Base-by-base conservation (phyloP, 23 tunicate genomes). In the Botrylloides violaceus region DNA sequence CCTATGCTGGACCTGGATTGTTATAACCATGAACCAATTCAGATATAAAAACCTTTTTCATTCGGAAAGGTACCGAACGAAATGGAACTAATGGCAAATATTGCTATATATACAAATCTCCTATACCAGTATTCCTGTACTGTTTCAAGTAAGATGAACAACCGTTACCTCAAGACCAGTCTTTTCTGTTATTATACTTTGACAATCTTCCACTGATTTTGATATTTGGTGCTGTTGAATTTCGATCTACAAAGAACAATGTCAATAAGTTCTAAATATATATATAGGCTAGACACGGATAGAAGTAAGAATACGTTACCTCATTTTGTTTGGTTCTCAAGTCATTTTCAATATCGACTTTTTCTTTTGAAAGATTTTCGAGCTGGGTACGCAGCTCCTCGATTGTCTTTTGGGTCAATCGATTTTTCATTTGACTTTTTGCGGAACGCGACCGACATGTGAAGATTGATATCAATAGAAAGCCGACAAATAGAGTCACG, bases 301-400 rank as follows among this genome's bases (percentile, higher is more conserved):
- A n/a, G n/a, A n/a, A n/a, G n/a, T n/a, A n/a, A n/a, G n/a, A n/a
- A n/a, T n/a, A n/a, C n/a, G n/a, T 25, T 22, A 81, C 87, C 75
- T 81, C 80, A 31, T 31, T 56, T 75, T 75, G 87, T 23, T 79
- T 49, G 7, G 58, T 58, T 35, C 60, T 75, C 12, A 81, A 39
- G 29, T 81, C 75, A 37, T 74, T 85, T 79, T 85, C 92, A 22
- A 43, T 72, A 9, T 65, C 65, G 6, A 85, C 23, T 65, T 85
- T 85, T 43, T 85, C 92, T 19, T 56, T 48, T 35, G 71, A 25
- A 3, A 73, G 29, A 34, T 29, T 39, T 73, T 79, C 80, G 49
- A 85, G 33, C 64, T 85, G 92, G 9, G 66, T 37, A 19, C 62
- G 72, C 4, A 85, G 64, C 36, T 85, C 84, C 20, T 71, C 49